Percentiles rank a stretch among this genome's conserved stretches.
phyloP scores from a whole-genome alignment of 2,113 vertebrate species.

The Cephalopholis sonnerati region DNA sequence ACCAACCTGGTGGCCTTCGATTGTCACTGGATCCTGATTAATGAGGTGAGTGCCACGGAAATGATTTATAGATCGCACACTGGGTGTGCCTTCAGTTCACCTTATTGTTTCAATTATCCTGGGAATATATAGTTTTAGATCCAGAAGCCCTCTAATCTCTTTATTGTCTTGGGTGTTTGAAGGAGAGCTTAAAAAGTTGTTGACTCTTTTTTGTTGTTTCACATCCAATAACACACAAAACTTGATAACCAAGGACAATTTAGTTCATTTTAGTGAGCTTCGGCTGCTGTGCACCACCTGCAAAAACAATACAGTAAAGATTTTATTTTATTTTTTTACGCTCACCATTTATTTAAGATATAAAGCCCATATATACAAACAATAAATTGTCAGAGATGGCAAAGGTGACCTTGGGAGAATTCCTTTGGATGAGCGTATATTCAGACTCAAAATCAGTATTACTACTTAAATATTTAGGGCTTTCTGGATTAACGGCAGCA shows the following conservation, averaged over 20 bases:
- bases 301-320: slow-evolving; percentile 14
- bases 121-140: slow-evolving; percentile 26
- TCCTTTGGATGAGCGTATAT: slow-evolving; percentile 1
- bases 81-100: slow-evolving; percentile 40
- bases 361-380: neutral
- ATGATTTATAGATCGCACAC: slow-evolving; percentile 41
- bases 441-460: neutral
- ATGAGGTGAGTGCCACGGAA: slow-evolving; percentile 90
- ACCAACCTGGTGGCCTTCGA: slow-evolving; percentile 99
- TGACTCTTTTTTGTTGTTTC: neutral
- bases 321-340: neutral
- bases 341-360: neutral
- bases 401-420: slow-evolving; percentile 15
- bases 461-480: slow-evolving; percentile 18
- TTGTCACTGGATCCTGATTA: slow-evolving; percentile 99
- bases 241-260: slow-evolving; percentile 18
- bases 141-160: slow-evolving; percentile 13
- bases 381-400: neutral
- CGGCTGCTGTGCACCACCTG: neutral
- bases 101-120: slow-evolving; percentile 46
- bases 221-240: slow-evolving; percentile 29
- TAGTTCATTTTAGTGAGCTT: neutral
- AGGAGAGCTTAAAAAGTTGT: neutral
- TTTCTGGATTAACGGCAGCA: slow-evolving; percentile 19
- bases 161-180: neutral